A percentile compares a stretch with the other conserved stretches of the same genome.
Conservation (phyloP, 2,113 vertebrate genomes). For the Bettongia penicillata region DNA sequence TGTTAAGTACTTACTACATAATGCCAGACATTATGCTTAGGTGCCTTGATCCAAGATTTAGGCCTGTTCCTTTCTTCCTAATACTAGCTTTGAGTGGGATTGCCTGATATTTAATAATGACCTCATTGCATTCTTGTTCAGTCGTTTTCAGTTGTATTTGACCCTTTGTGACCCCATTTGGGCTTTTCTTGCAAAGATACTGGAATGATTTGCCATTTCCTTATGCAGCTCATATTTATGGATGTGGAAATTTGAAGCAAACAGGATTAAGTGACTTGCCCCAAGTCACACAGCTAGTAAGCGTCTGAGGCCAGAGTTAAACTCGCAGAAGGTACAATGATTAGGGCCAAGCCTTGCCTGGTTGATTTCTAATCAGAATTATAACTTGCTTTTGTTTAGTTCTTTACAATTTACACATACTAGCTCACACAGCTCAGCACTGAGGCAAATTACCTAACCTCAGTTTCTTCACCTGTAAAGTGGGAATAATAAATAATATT, state of each 20-base stretch:
- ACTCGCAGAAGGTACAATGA: background rate
- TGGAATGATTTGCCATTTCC: no score
- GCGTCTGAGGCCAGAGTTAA: no score
- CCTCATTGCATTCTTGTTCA: background rate
- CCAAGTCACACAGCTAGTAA: background rate
- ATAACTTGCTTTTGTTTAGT: background rate
- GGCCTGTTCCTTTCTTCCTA: background rate
- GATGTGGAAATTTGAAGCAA: no score
- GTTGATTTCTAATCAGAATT: background rate
- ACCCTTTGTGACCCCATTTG: no score
- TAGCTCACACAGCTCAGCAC: background rate
- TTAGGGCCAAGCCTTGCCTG: background rate
- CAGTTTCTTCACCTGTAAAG: background rate
- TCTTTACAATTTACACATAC: background rate
- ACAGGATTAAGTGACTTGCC: no score
- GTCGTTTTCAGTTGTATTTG: no score
- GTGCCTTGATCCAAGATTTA: background rate
- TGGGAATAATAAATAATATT: background rate
- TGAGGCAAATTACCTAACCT: background rate
- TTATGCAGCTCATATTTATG: no score
- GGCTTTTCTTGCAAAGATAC: no score
- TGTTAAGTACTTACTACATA: background rate
- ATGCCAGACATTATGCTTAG: background rate
- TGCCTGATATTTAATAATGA: background rate
- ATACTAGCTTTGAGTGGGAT: background rate